A percentile compares a stretch with the other conserved stretches of the same genome.
Conservation (phyloP, 1,140 invertebrate genomes). For the Drosophila sulfurigaster region DNA sequence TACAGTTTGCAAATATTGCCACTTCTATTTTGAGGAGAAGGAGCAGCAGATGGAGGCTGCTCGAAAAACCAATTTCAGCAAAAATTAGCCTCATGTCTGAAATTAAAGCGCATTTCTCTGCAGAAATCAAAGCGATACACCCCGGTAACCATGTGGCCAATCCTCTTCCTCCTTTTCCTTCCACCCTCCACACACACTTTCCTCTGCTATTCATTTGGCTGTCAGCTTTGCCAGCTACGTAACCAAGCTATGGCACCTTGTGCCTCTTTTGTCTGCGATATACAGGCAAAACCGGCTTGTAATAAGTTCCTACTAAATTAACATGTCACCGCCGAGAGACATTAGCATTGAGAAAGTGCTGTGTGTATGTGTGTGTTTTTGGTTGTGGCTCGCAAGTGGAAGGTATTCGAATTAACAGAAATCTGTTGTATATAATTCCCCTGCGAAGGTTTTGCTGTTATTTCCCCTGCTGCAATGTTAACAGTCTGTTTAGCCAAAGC, state of each 20-base stretch:
- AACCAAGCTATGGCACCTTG: slow-evolving; percentile 1
- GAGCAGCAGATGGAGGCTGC: not conserved
- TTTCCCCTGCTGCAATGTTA: not conserved
- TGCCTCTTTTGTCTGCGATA: not conserved
- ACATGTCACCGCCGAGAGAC: slow-evolving; percentile 78
- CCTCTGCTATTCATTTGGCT: not conserved
- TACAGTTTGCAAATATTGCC: slow-evolving; percentile 13
- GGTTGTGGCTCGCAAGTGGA: slow-evolving; percentile 33
- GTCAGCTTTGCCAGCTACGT: not conserved
- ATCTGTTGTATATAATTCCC: slow-evolving; percentile 11
- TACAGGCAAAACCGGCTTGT: slow-evolving; percentile 48
- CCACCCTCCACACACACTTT: too few relatives aligned
- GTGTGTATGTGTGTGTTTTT: not conserved
- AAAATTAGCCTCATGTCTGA: slow-evolving; percentile 70
- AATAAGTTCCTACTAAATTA: slow-evolving; percentile 78
- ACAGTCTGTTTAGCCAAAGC: not conserved
- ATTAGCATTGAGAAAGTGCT: slow-evolving; percentile 57
- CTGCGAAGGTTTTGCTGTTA: not conserved
- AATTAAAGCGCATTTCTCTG: slow-evolving; percentile 64
- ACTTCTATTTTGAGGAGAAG: not conserved
- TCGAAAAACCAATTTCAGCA: slow-evolving; percentile 63
- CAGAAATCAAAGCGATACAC: slow-evolving; percentile 64
- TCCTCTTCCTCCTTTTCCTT: not conserved
- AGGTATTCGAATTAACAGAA: not conserved
- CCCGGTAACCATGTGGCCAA: not conserved